These are phyloP conservation scores for Acanthiza pusilla DNA, from an alignment of 2,797 vertebrate genomes.

Conservation along the genomic window DNA sequence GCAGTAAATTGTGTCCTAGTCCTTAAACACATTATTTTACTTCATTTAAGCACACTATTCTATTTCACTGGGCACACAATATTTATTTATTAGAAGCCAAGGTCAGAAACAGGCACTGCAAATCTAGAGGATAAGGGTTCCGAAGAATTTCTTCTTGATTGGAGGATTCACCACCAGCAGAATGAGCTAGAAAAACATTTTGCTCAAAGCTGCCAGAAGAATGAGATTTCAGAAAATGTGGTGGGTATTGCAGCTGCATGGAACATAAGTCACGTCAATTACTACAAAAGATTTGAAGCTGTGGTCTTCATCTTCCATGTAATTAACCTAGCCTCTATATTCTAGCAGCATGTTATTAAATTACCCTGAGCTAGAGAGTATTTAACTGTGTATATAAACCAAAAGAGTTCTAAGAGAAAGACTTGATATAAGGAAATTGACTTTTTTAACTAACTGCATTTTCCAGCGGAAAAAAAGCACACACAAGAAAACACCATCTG, in stretches of 20 bases:
- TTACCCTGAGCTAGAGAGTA: background rate
- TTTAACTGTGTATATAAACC: background rate
- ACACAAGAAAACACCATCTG: background rate
- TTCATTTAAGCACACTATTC: background rate
- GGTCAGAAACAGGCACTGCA: background rate
- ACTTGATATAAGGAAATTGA: background rate
- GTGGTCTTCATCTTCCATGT: background rate
- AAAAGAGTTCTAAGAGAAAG: background rate
- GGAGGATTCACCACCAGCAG: background rate
- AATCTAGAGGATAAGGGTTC: background rate
- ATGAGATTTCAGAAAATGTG: background rate
- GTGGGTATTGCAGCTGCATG: background rate
- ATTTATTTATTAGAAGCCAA: background rate
- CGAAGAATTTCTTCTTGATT: background rate
- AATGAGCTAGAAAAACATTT: background rate
- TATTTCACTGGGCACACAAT: background rate
- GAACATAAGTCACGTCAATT: background rate
- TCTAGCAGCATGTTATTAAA: background rate
- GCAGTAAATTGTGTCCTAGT: background rate
- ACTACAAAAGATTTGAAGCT: background rate
- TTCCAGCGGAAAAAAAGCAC: background rate
- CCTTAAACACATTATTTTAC: background rate
- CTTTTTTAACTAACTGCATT: background rate
- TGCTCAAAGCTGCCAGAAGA: background rate
- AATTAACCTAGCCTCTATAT: background rate